A percentile compares a stretch with the other conserved stretches of the same genome.
phyloP scores from a whole-genome alignment of 2,888 invertebrate species.

The Tenthredo distinguenda region DNA sequence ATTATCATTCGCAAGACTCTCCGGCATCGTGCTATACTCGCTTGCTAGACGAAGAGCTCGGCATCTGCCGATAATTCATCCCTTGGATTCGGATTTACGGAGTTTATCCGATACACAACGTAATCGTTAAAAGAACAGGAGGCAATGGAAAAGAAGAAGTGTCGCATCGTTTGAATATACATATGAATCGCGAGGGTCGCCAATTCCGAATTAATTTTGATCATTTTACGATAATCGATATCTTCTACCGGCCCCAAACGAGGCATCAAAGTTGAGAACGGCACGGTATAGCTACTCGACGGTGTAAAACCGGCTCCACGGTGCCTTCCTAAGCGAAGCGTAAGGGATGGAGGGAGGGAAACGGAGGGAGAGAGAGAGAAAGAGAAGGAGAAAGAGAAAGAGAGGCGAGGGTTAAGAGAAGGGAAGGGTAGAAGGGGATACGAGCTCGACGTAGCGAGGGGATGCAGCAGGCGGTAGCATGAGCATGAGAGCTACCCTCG shows the following conservation, averaged over 20 bases:
- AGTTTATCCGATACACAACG: not conserved
- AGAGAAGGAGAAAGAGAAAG: constrained; percentile 60
- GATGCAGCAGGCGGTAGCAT: constrained; percentile 38
- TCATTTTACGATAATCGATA: not conserved
- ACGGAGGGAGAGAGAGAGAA: constrained; percentile 12
- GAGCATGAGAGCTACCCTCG: constrained; percentile 25
- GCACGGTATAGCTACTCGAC: constrained; percentile 23
- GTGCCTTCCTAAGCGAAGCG: constrained; percentile 47
- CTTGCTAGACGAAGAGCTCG: not conserved
- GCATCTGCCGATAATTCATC: not conserved
- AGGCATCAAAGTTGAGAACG: constrained; percentile 25
- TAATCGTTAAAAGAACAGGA: no score
- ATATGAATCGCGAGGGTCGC: not conserved
- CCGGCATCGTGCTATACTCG: not conserved
- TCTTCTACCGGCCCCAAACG: not conserved
- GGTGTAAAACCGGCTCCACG: constrained; percentile 39
- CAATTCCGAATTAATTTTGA: not conserved
- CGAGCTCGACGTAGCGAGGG: constrained; percentile 27
- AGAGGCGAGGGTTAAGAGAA: constrained; percentile 56
- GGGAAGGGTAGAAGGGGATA: constrained; percentile 56
- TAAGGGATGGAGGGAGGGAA: constrained; percentile 41
- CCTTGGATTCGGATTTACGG: not conserved
- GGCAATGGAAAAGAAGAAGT: no score
- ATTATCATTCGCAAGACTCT: constrained; percentile 3
- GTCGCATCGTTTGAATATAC: not conserved